These are phyloP conservation scores for Andrena trimmerana DNA, from an alignment of 2,888 invertebrate species.

Conservation along the genomic window DNA sequence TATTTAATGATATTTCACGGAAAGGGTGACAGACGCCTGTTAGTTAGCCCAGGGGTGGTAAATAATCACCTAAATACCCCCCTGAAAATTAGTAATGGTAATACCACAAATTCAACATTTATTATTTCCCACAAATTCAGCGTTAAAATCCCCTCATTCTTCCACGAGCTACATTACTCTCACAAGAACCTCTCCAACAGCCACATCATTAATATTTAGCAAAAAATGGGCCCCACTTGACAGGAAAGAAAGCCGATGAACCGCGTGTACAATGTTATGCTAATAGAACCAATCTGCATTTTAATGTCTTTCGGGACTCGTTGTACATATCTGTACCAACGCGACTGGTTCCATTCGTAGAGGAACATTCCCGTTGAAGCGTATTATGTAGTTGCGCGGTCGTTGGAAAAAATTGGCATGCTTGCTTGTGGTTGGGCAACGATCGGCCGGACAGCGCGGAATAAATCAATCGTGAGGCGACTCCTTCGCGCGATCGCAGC, in stretches of 20 bases:
- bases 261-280: neutral
- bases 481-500: neutral
- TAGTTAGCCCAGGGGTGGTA: no score
- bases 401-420: neutral
- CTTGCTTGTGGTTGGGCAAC: slow-evolving; percentile 5
- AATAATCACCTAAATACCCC: no score
- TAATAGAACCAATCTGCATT: slow-evolving; percentile 7
- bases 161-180: no score
- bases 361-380: neutral
- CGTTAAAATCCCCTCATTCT: no score
- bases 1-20: no score
- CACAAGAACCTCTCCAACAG: no score
- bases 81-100: no score
- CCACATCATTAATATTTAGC: no score
- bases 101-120: no score
- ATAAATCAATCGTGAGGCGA: slow-evolving; percentile 27
- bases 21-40: no score
- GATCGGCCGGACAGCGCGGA: neutral
- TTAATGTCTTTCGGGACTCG: neutral
- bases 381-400: neutral
- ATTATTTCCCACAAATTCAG: no score
- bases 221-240: no score
- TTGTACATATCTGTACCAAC: neutral
- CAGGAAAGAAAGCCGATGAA: neutral
- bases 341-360: neutral